Evolutionary conservation across 2,888 invertebrate genomes (phyloP).

Genomic region (Heliconius sara): DNA sequence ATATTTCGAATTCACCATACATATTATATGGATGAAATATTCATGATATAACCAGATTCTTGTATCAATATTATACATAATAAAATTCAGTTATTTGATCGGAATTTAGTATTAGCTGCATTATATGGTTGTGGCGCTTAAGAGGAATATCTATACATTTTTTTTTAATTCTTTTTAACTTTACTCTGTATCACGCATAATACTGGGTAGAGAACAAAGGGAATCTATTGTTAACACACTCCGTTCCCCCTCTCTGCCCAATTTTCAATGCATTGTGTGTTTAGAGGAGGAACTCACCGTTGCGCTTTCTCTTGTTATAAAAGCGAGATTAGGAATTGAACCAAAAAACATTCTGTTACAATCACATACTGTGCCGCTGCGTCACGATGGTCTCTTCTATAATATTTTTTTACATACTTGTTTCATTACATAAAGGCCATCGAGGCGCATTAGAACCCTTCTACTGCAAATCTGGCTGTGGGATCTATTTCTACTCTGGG

Average conservation of each 20-base stretch:
- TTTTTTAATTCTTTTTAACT: neutral
- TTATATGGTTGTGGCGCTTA: neutral
- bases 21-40: conserved; percentile 1
- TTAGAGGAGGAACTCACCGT: too few relatives aligned
- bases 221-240: neutral
- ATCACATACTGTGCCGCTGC: too few relatives aligned
- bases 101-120: conserved; percentile 17
- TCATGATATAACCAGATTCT: neutral
- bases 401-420: too few relatives aligned
- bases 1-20: neutral
- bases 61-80: conserved; percentile 15
- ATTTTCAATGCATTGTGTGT: neutral
- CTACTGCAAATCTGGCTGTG: too few relatives aligned
- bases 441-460: too few relatives aligned
- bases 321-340: neutral
- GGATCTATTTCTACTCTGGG: too few relatives aligned
- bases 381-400: too few relatives aligned
- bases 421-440: too few relatives aligned
- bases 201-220: neutral
- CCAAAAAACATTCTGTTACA: too few relatives aligned
- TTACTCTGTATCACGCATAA: neutral
- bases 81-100: conserved; percentile 20
- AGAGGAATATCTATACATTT: neutral
- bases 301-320: too few relatives aligned
- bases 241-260: neutral